These are phyloP conservation scores for Venustaconcha ellipsiformis DNA, from an alignment of 1,140 invertebrate genomes.

Conservation along the genomic window DNA sequence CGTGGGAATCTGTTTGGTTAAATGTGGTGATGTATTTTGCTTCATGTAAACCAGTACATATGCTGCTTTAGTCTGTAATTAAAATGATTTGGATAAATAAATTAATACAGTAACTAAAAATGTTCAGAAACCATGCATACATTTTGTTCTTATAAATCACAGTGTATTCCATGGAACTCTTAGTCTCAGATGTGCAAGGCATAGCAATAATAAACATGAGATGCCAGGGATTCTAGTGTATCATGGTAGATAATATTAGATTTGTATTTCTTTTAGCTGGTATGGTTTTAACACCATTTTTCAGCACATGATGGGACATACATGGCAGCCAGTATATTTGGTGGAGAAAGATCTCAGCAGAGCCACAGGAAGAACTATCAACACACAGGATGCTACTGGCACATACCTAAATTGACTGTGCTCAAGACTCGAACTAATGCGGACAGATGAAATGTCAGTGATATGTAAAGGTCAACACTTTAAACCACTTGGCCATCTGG, in stretches of 20 bases:
- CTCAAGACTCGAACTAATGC: too few species aligned
- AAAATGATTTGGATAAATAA: conserved; percentile 16
- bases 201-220: not conserved
- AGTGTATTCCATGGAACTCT: not conserved
- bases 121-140: not conserved
- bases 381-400: too few species aligned
- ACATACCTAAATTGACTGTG: too few species aligned
- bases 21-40: conserved; percentile 32
- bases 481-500: too few species aligned
- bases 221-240: not conserved
- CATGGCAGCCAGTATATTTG: too few species aligned
- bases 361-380: too few species aligned
- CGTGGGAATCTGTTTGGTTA: not conserved
- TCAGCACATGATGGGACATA: too few species aligned
- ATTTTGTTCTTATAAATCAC: not conserved
- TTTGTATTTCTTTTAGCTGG: too few species aligned
- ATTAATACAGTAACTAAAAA: not conserved
- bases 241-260: not conserved
- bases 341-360: too few species aligned
- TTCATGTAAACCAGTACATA: conserved; percentile 72
- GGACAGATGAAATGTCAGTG: too few species aligned
- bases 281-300: too few species aligned
- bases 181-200: not conserved
- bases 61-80: conserved; percentile 70
- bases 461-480: too few species aligned